Conservation (phyloP, 2,113 vertebrate genomes). For the Monopterus albus region DNA sequence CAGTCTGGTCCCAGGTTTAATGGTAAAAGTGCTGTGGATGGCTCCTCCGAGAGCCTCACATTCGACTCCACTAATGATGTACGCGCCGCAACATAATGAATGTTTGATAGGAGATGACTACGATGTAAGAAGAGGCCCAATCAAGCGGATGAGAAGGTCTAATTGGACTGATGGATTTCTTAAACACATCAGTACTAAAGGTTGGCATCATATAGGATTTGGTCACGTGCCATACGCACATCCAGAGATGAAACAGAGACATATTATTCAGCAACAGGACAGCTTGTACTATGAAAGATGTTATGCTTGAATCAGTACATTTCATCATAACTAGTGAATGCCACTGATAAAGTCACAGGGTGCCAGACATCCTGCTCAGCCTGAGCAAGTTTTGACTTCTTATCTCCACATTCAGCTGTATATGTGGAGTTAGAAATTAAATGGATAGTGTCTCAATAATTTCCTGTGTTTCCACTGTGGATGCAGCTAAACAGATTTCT, state of each 20-base stretch:
- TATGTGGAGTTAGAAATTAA: constrained; percentile 20
- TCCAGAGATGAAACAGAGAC: constrained; percentile 29
- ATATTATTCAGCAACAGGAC: constrained; percentile 32
- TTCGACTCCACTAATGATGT: constrained; percentile 48
- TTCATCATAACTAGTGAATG: constrained; percentile 62
- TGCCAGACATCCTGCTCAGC: constrained; percentile 43
- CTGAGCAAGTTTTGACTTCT: constrained; percentile 17
- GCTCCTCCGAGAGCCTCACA: constrained; percentile 52
- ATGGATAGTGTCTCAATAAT: constrained; percentile 27
- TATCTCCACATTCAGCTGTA: constrained; percentile 1
- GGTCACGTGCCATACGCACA: neutral
- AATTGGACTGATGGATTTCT: constrained; percentile 17
- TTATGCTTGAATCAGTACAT: constrained; percentile 34
- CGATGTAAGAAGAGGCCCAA: neutral
- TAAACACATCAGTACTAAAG: neutral
- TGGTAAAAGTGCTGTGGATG: constrained; percentile 59
- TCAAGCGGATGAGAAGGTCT: constrained; percentile 4
- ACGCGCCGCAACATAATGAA: constrained; percentile 47
- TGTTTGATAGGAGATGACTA: constrained; percentile 35
- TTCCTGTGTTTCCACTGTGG: constrained; percentile 28
- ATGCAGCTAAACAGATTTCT: constrained; percentile 12
- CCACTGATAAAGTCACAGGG: constrained; percentile 20
- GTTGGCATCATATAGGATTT: neutral
- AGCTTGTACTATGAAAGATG: constrained; percentile 28
- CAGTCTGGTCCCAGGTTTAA: constrained; percentile 42